Evolutionary conservation across 2,888 invertebrate genomes (phyloP).

Genomic region (Chrysolina oricalcia): DNA sequence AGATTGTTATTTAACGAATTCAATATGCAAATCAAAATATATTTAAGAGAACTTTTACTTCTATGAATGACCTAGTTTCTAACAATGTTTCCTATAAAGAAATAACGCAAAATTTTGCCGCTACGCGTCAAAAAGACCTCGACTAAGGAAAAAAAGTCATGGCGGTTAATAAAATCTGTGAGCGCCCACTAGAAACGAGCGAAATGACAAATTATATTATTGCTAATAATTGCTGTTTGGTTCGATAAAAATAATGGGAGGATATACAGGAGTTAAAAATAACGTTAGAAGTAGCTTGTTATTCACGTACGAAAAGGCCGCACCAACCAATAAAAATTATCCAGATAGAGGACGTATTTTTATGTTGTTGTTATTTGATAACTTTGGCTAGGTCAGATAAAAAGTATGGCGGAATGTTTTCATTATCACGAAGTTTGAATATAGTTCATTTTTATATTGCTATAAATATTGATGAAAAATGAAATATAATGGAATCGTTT

Average conservation of each 20-base stretch:
- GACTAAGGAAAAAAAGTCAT: constrained; percentile 40
- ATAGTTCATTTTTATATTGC: constrained; percentile 29
- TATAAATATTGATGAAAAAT: neutral
- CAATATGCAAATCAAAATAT: constrained; percentile 54
- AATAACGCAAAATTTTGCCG: constrained; percentile 38
- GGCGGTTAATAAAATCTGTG: constrained; percentile 44
- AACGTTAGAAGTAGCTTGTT: constrained; percentile 34
- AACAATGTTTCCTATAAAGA: constrained; percentile 25
- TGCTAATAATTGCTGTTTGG: constrained; percentile 32
- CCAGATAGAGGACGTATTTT: constrained; percentile 47
- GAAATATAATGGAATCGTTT: neutral
- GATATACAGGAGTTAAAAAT: constrained; percentile 43
- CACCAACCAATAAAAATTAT: constrained; percentile 45
- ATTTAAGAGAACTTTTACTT: constrained; percentile 58
- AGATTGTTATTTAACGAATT: constrained; percentile 46
- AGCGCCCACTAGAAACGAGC: constrained; percentile 34
- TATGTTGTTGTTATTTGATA: constrained; percentile 47
- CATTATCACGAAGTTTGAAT: constrained; percentile 15
- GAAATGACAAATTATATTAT: constrained; percentile 34
- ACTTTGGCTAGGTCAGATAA: constrained; percentile 45
- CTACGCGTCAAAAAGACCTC: constrained; percentile 37
- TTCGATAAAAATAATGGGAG: constrained; percentile 45
- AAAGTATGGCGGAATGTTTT: constrained; percentile 43
- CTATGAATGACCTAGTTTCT: constrained; percentile 55
- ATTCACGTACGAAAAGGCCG: constrained; percentile 40